A percentile compares a stretch with the other conserved stretches of the same genome.
These are phyloP conservation scores for Apodemia hepburni DNA, from an alignment of 2,888 invertebrate species.

Conservation along the genomic window DNA sequence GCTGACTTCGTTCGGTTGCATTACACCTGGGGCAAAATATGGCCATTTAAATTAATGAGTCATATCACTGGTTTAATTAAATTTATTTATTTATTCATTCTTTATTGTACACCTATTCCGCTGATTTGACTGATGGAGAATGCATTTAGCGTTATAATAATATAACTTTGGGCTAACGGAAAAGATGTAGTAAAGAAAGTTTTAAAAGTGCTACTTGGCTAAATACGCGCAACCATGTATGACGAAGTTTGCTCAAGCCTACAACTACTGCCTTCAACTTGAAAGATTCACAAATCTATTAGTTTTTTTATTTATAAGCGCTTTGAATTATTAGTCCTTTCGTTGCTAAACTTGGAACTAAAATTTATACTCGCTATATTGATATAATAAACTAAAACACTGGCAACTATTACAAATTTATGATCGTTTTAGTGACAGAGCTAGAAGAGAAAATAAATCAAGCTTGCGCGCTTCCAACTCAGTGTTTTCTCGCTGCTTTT, in stretches of 20 bases:
- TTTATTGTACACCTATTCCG: too few species aligned
- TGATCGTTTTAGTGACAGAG: constrained; percentile 22
- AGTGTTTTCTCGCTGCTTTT: constrained; percentile 54
- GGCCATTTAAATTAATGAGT: too few species aligned
- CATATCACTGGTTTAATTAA: too few species aligned
- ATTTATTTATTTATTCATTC: too few species aligned
- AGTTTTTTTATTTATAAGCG: neutral
- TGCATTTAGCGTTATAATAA: too few species aligned
- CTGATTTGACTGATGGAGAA: too few species aligned
- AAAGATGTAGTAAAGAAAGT: too few species aligned
- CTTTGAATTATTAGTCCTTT: neutral
- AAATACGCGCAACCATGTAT: neutral
- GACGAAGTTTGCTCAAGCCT: neutral
- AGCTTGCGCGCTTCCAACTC: constrained; percentile 33
- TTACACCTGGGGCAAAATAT: too few species aligned
- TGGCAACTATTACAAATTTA: constrained; percentile 9
- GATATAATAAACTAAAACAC: neutral
- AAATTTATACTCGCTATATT: neutral
- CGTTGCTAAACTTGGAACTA: neutral
- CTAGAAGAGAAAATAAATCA: constrained; percentile 27
- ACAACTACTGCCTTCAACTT: neutral
- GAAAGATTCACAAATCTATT: neutral
- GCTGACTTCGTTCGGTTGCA: too few species aligned
- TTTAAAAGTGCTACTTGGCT: too few species aligned
- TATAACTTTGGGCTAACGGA: too few species aligned